Conservation (phyloP, 1,140 invertebrate species). For the Babylonia areolata region DNA sequence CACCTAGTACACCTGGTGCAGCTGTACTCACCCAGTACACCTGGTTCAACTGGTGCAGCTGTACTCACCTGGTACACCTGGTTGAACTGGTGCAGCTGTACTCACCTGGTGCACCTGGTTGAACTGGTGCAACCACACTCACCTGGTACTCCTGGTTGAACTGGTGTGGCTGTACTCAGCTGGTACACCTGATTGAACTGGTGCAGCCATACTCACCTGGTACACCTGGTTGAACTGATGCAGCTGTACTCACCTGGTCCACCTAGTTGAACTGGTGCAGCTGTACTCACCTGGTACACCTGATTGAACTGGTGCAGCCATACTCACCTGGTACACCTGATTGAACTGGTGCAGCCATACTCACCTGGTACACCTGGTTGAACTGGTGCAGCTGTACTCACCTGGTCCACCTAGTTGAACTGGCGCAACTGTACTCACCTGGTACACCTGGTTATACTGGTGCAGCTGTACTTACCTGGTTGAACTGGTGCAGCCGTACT, state of each 20-base stretch:
- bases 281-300: too few relatives aligned
- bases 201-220: too few relatives aligned
- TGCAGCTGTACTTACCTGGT: too few relatives aligned
- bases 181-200: slow-evolving; percentile 27
- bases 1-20: too few relatives aligned
- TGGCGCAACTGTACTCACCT: too few relatives aligned
- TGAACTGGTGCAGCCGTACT: too few relatives aligned
- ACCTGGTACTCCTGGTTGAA: slow-evolving; percentile 49
- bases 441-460: too few relatives aligned
- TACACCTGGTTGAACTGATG: too few relatives aligned
- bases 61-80: slow-evolving; percentile 54
- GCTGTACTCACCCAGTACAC: slow-evolving; percentile 47
- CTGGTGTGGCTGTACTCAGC: slow-evolving; percentile 45
- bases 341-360: not conserved
- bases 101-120: not conserved
- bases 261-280: too few relatives aligned
- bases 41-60: slow-evolving; percentile 41
- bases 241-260: too few relatives aligned
- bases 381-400: slow-evolving; percentile 48
- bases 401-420: slow-evolving; percentile 24
- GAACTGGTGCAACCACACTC: not conserved
- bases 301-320: too few relatives aligned
- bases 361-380: slow-evolving; percentile 45
- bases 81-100: slow-evolving; percentile 24
- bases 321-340: not conserved